Conservation (phyloP, 1,140 invertebrate species). For the Halesus radiatus region DNA sequence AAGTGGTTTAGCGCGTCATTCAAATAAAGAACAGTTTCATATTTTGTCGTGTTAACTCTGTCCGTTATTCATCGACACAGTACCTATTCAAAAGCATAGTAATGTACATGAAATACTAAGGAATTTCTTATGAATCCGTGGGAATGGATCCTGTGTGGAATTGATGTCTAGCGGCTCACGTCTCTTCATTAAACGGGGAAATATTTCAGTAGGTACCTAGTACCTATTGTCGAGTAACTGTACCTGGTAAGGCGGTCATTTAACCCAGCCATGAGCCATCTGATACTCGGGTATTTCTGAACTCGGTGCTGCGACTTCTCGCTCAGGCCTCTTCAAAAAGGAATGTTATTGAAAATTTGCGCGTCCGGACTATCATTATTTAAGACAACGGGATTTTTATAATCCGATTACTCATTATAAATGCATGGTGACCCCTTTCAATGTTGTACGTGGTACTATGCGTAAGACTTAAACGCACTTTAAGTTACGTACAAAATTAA, state of each 20-base stretch:
- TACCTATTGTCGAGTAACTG: constrained; percentile 47
- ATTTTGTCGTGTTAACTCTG: no score
- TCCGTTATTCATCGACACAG: no score
- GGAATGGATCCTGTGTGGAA: no score
- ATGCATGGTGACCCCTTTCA: constrained; percentile 22
- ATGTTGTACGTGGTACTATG: not conserved
- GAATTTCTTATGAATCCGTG: no score
- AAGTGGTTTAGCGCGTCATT: constrained; percentile 33
- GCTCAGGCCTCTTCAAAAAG: constrained; percentile 25
- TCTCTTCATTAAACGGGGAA: constrained; percentile 44
- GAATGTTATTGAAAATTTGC: constrained; percentile 47
- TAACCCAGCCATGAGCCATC: constrained; percentile 47
- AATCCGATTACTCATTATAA: constrained; percentile 28
- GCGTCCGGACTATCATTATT: constrained; percentile 25
- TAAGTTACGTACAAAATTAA: no score
- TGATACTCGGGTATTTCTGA: constrained; percentile 38
- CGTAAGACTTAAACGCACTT: no score
- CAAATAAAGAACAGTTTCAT: not conserved
- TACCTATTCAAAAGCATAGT: no score
- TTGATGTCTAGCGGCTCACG: constrained; percentile 2
- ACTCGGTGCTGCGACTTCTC: constrained; percentile 3
- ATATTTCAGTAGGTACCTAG: constrained; percentile 55
- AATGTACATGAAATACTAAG: no score
- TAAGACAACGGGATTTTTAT: constrained; percentile 41
- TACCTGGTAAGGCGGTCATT: constrained; percentile 54